Base-by-base conservation (phyloP, 1,140 invertebrate species). In the Drosophila elegans region DNA sequence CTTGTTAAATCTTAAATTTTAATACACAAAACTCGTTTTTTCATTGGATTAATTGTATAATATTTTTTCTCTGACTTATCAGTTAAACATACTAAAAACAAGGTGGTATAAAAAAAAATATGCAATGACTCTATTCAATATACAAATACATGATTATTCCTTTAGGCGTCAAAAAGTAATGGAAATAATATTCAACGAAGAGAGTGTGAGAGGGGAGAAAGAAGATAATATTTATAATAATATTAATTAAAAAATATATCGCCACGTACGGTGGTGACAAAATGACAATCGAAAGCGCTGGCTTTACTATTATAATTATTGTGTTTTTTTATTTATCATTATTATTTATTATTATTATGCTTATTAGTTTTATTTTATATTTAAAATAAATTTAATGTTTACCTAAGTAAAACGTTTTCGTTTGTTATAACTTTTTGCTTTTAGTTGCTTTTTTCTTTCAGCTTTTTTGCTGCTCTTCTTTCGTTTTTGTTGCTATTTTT, bases 361-460 rank as follows among this genome's bases (percentile, higher is more conserved):
- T 75, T 66, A 66, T 57, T 67, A 56, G 69, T 74, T 74, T 69
- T 74, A 74, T 54, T 74, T 64, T 74, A 74, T 38, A 63, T 66
- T 75, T 75, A 57, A 75, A 66, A 75, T 75, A 75, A 75, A 53
- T 75, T 66, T 75, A 75, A 75, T 66, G 48, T 66, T 75, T 75
- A 71, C 67, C 67, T 71, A 56, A 41, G 67, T 71, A 71, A 71
- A 71, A 69, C 69, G 42, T 66, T 54, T 51, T 44, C 42, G 29
- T 54, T 61, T 45, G 45, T 71, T 72, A 38, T 60, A 61, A 49
- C 21, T 71, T 71, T 56, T 49, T 68, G 34, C 62, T 32, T 71
- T 36, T 71, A 42, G 51, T 39, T 71, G 49, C 63, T 39, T 56
- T 48, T 38, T 25, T 34, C 45, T 34, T 25, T 60, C 29, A 34